A percentile compares a stretch with the other conserved stretches of the same genome.
Evolutionary conservation across 2,888 invertebrate species (phyloP).

Genomic region (Drosophila merina): DNA sequence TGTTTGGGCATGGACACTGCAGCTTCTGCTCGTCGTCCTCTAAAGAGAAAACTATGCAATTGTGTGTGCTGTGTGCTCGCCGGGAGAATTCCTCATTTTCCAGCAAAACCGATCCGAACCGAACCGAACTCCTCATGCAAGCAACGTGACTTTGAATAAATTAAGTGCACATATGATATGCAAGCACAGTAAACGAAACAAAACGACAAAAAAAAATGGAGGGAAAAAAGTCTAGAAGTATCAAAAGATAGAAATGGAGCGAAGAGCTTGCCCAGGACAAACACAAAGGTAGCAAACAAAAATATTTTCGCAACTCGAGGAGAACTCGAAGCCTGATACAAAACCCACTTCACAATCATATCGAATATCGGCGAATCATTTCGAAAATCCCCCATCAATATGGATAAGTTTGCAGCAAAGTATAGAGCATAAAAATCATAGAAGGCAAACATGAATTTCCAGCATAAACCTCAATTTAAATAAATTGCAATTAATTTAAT

Average conservation of each 20-base stretch:
- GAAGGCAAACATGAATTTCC: constrained; percentile 26
- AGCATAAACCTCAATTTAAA: constrained; percentile 60
- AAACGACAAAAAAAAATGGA: no score
- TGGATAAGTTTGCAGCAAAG: constrained; percentile 1
- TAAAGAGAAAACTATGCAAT: constrained; percentile 43
- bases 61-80: constrained; percentile 40
- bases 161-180: constrained; percentile 76
- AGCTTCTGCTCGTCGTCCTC: constrained; percentile 52
- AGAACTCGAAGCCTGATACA: neutral
- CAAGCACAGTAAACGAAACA: constrained; percentile 37
- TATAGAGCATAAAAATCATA: constrained; percentile 22
- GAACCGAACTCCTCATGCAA: constrained; percentile 40
- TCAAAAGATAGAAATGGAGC: constrained; percentile 43
- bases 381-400: constrained; percentile 22
- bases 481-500: constrained; percentile 80
- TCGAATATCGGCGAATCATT: constrained; percentile 28
- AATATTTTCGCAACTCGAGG: constrained; percentile 19
- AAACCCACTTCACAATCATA: constrained; percentile 14
- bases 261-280: constrained; percentile 18
- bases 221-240: constrained; percentile 7
- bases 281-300: constrained; percentile 40
- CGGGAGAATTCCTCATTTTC: constrained; percentile 45
- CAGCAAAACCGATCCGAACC: neutral
- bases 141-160: constrained; percentile 79
- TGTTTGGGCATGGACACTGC: constrained; percentile 58